These are phyloP conservation scores for Eulimnadia texana DNA, from an alignment of 1,140 invertebrate species.

Conservation along the genomic window DNA sequence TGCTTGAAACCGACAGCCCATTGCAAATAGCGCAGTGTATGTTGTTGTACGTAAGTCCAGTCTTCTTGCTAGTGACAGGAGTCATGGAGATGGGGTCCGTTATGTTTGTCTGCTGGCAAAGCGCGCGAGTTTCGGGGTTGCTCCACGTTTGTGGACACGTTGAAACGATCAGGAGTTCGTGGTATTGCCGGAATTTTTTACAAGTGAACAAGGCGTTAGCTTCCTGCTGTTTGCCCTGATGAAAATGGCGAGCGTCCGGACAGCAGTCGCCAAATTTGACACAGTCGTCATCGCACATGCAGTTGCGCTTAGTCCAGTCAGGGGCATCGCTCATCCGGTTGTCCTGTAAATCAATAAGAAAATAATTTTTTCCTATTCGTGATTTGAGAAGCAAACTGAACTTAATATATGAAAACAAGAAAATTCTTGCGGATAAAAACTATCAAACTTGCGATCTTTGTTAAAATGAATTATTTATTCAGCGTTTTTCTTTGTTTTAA, in stretches of 20 bases:
- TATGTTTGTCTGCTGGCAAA: constrained; percentile 20
- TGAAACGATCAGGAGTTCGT: constrained; percentile 33
- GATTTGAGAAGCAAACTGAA: too few relatives aligned
- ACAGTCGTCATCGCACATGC: constrained; percentile 35
- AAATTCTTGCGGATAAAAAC: too few relatives aligned
- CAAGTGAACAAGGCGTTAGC: constrained; percentile 27
- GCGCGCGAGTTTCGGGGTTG: constrained; percentile 21
- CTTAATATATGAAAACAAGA: too few relatives aligned
- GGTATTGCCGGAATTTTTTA: constrained; percentile 28
- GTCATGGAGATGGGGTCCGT: constrained; percentile 30
- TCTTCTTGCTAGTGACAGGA: constrained; percentile 31
- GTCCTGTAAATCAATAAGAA: constrained; percentile 15
- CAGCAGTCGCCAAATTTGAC: constrained; percentile 37
- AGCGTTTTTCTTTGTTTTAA: too few relatives aligned
- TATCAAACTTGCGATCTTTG: too few relatives aligned
- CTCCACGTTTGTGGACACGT: constrained; percentile 31
- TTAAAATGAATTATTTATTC: too few relatives aligned
- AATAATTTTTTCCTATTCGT: too few relatives aligned
- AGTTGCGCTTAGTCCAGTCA: constrained; percentile 33
- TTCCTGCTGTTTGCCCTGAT: constrained; percentile 23
- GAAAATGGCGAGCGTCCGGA: constrained; percentile 30
- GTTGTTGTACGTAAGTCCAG: constrained; percentile 38
- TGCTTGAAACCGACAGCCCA: too few relatives aligned
- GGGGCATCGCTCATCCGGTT: constrained; percentile 20
- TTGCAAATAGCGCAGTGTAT: constrained; percentile 41